These are phyloP conservation scores for Podarcis muralis DNA, from an alignment of 2,113 vertebrate genomes.

Conservation along the genomic window DNA sequence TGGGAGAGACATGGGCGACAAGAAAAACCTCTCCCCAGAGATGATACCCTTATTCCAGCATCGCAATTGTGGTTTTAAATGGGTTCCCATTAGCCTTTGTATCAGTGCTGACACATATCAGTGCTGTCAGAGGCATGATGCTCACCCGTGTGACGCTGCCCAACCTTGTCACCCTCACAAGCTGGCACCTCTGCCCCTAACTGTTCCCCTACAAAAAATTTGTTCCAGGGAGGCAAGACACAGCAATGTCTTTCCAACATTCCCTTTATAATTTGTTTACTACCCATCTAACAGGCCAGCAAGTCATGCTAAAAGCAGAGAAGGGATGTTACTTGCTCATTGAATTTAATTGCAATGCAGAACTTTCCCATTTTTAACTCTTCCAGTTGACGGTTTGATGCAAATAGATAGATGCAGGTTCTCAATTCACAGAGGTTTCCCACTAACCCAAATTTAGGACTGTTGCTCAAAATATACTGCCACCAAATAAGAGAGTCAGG, in stretches of 20 bases:
- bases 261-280: background rate
- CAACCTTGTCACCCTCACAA: too few relatives aligned
- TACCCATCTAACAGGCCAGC: background rate
- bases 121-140: too few relatives aligned
- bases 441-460: conserved; percentile 53
- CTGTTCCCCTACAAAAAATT: background rate
- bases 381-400: conserved; percentile 1
- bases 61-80: background rate
- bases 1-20: too few relatives aligned
- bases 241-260: background rate
- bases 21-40: too few relatives aligned
- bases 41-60: too few relatives aligned
- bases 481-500: conserved; percentile 41
- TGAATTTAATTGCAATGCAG: background rate
- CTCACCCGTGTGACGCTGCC: too few relatives aligned
- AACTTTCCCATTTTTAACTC: background rate
- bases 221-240: background rate
- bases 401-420: conserved; percentile 37
- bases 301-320: background rate
- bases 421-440: conserved; percentile 26
- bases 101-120: background rate
- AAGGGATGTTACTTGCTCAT: background rate
- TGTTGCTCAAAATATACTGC: conserved; percentile 37
- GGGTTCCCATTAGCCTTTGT: background rate
- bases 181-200: too few relatives aligned